Evolutionary conservation across 2,797 vertebrate species (phyloP).

Genomic region (Fratercula arctica): DNA sequence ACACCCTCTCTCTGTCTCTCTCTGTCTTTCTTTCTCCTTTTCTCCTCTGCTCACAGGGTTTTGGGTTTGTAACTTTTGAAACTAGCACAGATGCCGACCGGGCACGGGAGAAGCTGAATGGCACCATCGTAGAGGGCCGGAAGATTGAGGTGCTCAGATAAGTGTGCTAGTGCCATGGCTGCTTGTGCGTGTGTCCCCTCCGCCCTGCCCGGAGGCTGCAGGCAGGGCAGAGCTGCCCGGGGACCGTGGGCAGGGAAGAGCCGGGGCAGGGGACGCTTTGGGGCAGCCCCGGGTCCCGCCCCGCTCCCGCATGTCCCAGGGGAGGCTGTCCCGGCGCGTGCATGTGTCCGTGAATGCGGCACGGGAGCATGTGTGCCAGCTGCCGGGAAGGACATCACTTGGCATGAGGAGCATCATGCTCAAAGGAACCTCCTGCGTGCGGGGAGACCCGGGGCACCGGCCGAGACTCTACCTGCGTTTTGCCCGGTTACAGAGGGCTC

Average conservation of each 20-base stretch:
- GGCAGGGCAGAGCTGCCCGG: background rate
- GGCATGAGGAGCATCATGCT: background rate
- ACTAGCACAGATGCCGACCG: conserved; percentile 96
- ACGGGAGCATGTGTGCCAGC: background rate
- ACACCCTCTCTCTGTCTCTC: conserved; percentile 47
- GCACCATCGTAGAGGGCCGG: conserved; percentile 99
- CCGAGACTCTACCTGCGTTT: background rate
- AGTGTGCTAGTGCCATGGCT: conserved; percentile 71
- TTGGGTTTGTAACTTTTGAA: conserved; percentile 99
- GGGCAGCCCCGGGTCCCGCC: background rate
- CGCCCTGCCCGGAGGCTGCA: background rate
- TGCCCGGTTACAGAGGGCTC: background rate
- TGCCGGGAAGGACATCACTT: background rate
- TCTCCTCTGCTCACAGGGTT: conserved; percentile 87
- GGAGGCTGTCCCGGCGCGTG: background rate
- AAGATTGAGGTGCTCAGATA: conserved; percentile 94
- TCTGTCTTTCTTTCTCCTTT: conserved; percentile 73
- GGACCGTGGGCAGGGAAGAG: background rate
- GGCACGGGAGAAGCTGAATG: conserved; percentile 98
- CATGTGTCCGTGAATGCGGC: background rate
- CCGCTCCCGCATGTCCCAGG: background rate
- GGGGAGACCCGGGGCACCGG: background rate
- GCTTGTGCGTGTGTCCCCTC: background rate
- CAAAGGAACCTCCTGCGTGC: rapidly evolving
- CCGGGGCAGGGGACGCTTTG: background rate